phyloP scores from a whole-genome alignment of 1,140 invertebrate genomes.

The Eupeodes corollae region DNA sequence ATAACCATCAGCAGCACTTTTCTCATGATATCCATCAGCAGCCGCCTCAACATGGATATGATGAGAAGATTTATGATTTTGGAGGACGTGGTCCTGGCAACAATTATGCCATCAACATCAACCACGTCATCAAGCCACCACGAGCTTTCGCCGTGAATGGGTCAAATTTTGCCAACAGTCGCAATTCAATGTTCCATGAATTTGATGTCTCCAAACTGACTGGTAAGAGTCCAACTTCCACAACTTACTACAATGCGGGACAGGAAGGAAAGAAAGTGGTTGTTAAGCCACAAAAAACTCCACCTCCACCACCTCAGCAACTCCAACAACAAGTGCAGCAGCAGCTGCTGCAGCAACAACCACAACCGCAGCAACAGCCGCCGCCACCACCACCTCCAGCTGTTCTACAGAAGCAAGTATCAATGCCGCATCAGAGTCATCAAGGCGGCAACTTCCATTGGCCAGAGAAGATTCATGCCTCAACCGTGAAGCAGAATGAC shows the following conservation, averaged over 20 bases:
- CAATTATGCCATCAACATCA: slow-evolving; percentile 18
- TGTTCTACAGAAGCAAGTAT: neutral
- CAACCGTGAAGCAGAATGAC: slow-evolving; percentile 34
- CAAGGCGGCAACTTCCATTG: slow-evolving; percentile 31
- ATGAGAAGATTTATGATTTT: slow-evolving; percentile 34
- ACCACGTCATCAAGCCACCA: slow-evolving; percentile 1
- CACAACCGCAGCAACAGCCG: slow-evolving; percentile 5
- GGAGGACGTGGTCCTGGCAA: slow-evolving; percentile 32
- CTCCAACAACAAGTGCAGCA: slow-evolving; percentile 16
- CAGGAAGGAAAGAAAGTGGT: neutral
- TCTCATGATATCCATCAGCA: neutral
- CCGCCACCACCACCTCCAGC: neutral
- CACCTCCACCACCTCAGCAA: slow-evolving; percentile 3
- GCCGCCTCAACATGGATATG: slow-evolving; percentile 17
- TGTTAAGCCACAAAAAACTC: neutral
- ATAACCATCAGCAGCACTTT: neutral
- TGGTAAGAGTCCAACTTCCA: slow-evolving; percentile 38
- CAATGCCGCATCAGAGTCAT: slow-evolving; percentile 10
- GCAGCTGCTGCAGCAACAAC: neutral
- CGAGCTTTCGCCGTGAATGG: slow-evolving; percentile 7
- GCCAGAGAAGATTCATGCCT: slow-evolving; percentile 36
- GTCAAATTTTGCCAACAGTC: neutral
- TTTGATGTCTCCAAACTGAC: slow-evolving; percentile 37
- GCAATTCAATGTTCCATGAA: slow-evolving; percentile 17
- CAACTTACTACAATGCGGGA: slow-evolving; percentile 15